Conservation (phyloP, 1,140 invertebrate species). For the Heterodera schachtii region DNA sequence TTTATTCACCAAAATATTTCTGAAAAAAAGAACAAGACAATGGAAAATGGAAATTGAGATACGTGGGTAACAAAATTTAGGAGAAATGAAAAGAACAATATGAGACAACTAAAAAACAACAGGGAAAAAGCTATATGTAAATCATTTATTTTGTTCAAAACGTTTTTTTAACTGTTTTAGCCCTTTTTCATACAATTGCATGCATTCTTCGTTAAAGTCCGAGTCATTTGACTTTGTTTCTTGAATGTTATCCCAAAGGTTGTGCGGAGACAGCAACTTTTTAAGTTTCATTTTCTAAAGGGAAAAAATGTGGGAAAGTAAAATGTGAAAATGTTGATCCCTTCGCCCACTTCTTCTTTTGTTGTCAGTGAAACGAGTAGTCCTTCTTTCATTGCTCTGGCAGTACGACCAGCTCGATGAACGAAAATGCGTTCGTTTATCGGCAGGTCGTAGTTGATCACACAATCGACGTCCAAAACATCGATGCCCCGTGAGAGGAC, state of each 20-base stretch:
- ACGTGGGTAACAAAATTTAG: no score
- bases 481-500: conserved; percentile 90
- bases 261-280: conserved; percentile 21
- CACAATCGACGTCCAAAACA: conserved; percentile 81
- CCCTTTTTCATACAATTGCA: conserved; percentile 10
- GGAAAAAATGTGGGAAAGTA: not conserved
- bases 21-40: no score
- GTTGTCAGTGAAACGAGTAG: conserved; percentile 43
- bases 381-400: conserved; percentile 44
- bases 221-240: not conserved
- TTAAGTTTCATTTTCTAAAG: conserved; percentile 43
- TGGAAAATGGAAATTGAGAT: no score
- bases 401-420: conserved; percentile 53
- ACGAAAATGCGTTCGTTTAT: conserved; percentile 39
- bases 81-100: no score
- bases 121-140: no score
- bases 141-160: not conserved
- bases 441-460: conserved; percentile 88
- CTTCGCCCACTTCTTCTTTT: conserved; percentile 50
- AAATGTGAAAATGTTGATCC: no score
- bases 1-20: no score
- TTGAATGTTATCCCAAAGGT: conserved; percentile 25
- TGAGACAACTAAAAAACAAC: no score
- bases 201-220: conserved; percentile 2
- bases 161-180: conserved; percentile 3